Percentiles rank a stretch among this genome's conserved stretches.
Conservation (phyloP, 2,113 vertebrate genomes). For the Cricetomys ansorgei region DNA sequence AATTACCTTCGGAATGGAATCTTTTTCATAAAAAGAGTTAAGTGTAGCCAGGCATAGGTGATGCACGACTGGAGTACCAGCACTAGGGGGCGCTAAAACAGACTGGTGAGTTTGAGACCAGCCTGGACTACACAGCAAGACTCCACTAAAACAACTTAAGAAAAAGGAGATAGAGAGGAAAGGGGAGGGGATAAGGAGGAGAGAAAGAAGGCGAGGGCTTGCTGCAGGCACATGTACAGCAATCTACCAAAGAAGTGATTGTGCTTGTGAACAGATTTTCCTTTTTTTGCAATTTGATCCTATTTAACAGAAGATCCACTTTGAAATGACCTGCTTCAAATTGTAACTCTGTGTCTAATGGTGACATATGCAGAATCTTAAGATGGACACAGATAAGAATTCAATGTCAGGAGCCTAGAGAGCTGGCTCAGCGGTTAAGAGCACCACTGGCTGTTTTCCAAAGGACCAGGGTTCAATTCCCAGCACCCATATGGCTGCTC, state of each 20-base stretch:
- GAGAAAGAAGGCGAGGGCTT: background rate
- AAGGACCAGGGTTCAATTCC: background rate
- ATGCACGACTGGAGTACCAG: background rate
- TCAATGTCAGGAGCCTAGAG: background rate
- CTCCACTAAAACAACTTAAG: background rate
- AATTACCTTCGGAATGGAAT: conserved; percentile 5
- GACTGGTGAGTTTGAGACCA: background rate
- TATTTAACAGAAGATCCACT: background rate
- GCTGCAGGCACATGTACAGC: background rate
- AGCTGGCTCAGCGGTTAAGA: background rate
- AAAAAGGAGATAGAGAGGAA: background rate
- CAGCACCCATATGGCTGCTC: background rate
- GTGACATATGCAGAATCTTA: background rate
- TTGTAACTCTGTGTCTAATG: background rate
- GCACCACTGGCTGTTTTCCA: background rate
- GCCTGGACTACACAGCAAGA: background rate
- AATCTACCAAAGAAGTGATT: background rate
- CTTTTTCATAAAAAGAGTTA: background rate
- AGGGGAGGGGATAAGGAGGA: no score
- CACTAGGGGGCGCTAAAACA: background rate
- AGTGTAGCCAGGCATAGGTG: background rate
- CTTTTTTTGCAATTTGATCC: conserved; percentile 14
- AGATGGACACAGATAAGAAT: conserved; percentile 30
- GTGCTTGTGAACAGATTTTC: background rate
- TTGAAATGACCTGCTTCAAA: conserved; percentile 34